Evolutionary conservation across 64 coral and sea anemone genomes (phyloP), one percentile per base, ranked within the genome.

Genomic region (Stichodactyla helianthus): DNA sequence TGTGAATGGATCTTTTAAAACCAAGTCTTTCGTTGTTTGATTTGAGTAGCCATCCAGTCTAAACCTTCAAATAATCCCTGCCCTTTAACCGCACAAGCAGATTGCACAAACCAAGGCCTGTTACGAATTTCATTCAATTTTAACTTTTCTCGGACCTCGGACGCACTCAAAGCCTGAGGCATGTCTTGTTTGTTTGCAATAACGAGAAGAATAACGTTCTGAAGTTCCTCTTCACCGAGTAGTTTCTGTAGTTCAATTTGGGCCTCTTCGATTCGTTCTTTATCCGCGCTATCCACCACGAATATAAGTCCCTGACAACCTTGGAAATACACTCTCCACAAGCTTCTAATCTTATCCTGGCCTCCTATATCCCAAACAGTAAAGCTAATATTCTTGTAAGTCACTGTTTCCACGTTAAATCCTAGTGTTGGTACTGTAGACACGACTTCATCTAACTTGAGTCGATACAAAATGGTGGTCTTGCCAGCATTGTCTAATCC

Each of bases 331-430:
- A 99, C 97, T 93, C 97, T 89, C 97, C 97, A 99, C 63, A 99
- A 88, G 68, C 87, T 95, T 83, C 97, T 84, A 16, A 99, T 99
- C 86, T 99, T 99, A 58, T 95, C 97, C 59, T 99, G 97, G 28
- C 97, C 97, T 9, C 97, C 97, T 63, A 99, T 99, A 79, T 99
- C 97, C 97, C 97, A 99, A 4, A 99, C 97, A 67, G 97, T 99
- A 23, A 99, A 99, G 55, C 90, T 90, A 51, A 99, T 99, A 50
- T 99, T 99, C 64, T 99, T 99, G 86, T 93, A 99, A 70, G 74
- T 87, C 53, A 99, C 93, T 50, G 97, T 99, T 99, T 99, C 97
- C 9, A 99, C 97, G 82, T 99, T 99, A 52, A 99, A 99, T 6
- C 97, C 97, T 68, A 99, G 83, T 22, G 97, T 99, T 1, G 97